Conservation (phyloP, 1,140 invertebrate species). For the Leptinotarsa lineolata region DNA sequence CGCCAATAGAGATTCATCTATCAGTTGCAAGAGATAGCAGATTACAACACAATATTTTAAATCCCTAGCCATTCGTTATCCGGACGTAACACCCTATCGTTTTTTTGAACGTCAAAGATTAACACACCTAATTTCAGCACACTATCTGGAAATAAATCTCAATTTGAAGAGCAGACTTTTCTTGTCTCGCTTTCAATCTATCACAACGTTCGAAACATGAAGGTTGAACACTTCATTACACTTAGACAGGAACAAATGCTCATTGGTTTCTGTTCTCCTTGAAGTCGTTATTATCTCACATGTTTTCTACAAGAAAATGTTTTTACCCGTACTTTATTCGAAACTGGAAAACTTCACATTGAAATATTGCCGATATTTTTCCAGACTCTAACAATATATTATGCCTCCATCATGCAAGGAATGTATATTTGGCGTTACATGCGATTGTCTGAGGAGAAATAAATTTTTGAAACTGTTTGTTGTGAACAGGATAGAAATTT, state of each 20-base stretch:
- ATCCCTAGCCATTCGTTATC: not conserved
- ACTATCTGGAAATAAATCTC: not conserved
- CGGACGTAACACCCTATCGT: not conserved
- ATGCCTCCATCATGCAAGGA: no score
- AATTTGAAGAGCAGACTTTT: not conserved
- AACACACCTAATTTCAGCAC: constrained; percentile 6
- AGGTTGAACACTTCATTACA: constrained; percentile 4
- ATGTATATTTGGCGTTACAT: no score
- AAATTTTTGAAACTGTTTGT: no score
- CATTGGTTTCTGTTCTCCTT: not conserved
- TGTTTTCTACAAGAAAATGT: no score
- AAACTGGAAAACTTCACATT: no score
- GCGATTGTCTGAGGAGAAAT: no score
- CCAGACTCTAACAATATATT: no score
- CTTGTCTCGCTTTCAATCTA: not conserved
- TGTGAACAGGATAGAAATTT: no score
- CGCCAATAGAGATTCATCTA: not conserved
- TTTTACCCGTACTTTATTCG: no score
- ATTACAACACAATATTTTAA: not conserved
- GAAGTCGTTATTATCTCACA: no score
- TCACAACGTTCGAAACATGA: not conserved
- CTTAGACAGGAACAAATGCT: not conserved
- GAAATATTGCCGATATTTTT: no score
- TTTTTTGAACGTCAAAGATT: not conserved
- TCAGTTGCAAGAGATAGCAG: not conserved